Conservation (phyloP, 2,797 vertebrate species). For the Crenichthys baileyi region DNA sequence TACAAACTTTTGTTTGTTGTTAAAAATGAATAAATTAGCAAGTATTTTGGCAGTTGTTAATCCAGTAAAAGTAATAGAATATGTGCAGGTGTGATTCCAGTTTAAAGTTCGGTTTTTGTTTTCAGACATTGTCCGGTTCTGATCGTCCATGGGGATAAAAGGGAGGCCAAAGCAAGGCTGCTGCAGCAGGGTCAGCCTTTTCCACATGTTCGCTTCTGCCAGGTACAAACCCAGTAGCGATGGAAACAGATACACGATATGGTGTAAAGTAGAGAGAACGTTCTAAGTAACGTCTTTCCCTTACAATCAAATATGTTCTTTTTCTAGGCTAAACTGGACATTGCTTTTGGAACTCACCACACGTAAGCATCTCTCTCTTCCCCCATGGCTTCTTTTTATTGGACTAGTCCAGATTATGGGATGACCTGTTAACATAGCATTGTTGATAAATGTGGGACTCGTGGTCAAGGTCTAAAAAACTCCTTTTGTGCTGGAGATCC, state of each 20-base stretch:
- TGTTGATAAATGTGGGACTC: no score
- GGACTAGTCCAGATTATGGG: not conserved
- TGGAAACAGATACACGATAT: no score
- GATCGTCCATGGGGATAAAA: conserved; percentile 94
- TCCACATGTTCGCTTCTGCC: conserved; percentile 89
- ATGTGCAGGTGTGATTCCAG: not conserved
- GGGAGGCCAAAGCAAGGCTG: conserved; percentile 92
- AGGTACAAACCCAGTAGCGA: conserved; percentile 78
- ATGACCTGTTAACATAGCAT: no score
- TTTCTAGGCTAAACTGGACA: conserved; percentile 94
- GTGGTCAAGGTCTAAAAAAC: no score
- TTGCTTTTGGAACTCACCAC: conserved; percentile 98
- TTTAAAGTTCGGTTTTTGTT: conserved; percentile 18
- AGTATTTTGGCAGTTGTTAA: not conserved
- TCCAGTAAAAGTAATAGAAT: not conserved
- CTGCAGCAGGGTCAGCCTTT: conserved; percentile 89
- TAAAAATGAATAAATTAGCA: no score
- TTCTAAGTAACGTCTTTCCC: not conserved
- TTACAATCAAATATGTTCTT: not conserved
- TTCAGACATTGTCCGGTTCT: conserved; percentile 88
- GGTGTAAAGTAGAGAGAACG: not conserved
- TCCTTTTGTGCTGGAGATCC: no score
- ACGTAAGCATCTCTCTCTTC: conserved; percentile 86
- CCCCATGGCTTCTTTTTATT: not conserved
- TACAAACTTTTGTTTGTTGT: not conserved